Base-by-base conservation (phyloP, 2,797 vertebrate genomes). In the Pipistrellus kuhlii region DNA sequence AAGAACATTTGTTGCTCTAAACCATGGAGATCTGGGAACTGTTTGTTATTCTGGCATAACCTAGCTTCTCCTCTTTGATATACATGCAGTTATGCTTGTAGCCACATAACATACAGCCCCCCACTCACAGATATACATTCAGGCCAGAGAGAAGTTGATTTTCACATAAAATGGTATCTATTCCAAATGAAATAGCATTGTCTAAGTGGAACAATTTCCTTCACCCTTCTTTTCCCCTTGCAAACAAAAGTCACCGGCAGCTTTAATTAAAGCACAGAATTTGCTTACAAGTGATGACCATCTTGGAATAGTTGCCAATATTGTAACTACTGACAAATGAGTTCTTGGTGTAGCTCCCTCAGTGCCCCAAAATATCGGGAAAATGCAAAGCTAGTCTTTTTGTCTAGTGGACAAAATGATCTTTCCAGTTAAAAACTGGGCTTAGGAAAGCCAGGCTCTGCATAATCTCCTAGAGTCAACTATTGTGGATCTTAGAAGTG, bases 391-490 rank as follows among this genome's bases (percentile, higher is more conserved):
- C 77, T 89, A 96, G 17, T 91, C 27, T 93, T 57, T 73, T 14
- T 72, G 21, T 95, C 53, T 87, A 59, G 73, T 94, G 97, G 81
- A 53, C 51, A 53, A 53, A 91, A 69, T 81, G 88, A 73, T 21
- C 57, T 75, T 94, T 68, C 55, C 30, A 95, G 88, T 94, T 96
- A 97, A 96, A 96, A 96, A 97, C 95, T 94, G 71, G 86, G 9
- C 30, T 88, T 77, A 12, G 69, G 80, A 72, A 72, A 55, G 0
- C 8, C n/a, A 91, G 41, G 8, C 83, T 91, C 51, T 59, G 48
- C 66, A 87, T 94, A 95, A 97, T 95, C 62, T 66, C 89, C 84
- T 93, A 95, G 77, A 96, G 90, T 96, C 76, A 95, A 88, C 68
- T n/a, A 4, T 30, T 73, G 23, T 48, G 27, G 27, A 75, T 73